Evolutionary conservation across 2,113 vertebrate genomes (phyloP).

Genomic region (Lepus europaeus): DNA sequence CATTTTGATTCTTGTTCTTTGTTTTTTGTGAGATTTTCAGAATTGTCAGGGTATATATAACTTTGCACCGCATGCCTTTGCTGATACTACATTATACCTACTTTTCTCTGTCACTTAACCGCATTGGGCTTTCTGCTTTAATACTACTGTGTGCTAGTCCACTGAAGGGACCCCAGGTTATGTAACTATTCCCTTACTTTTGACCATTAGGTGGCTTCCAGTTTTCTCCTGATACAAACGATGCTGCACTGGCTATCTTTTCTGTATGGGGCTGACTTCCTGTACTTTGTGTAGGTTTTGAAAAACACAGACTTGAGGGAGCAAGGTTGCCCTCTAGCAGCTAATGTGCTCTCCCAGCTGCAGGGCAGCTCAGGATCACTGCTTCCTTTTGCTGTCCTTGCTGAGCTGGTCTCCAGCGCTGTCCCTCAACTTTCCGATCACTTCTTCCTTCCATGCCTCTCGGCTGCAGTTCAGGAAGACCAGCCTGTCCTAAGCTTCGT

Average conservation of each 20-base stretch:
- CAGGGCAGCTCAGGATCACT: too few relatives aligned
- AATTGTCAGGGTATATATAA: too few relatives aligned
- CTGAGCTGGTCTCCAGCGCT: background rate
- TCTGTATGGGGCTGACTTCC: background rate
- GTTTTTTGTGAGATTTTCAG: background rate
- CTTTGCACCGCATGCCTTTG: background rate
- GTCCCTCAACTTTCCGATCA: background rate
- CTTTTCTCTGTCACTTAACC: background rate
- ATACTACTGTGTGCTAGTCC: too few relatives aligned
- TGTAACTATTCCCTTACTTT: background rate
- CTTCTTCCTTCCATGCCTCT: background rate
- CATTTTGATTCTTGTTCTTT: background rate
- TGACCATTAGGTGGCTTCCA: background rate
- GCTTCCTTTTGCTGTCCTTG: too few relatives aligned
- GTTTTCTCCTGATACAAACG: background rate
- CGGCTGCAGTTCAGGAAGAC: background rate
- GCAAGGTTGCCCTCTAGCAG: background rate
- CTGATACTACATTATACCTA: background rate
- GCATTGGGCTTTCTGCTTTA: background rate
- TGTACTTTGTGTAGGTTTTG: background rate
- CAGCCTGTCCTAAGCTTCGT: background rate
- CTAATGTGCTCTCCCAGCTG: too few relatives aligned
- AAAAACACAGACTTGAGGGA: fast-evolving
- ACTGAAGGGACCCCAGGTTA: fast-evolving
- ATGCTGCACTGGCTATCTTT: background rate